Base-by-base conservation (phyloP, 2,797 vertebrate genomes). In the Chaunax sp. region DNA sequence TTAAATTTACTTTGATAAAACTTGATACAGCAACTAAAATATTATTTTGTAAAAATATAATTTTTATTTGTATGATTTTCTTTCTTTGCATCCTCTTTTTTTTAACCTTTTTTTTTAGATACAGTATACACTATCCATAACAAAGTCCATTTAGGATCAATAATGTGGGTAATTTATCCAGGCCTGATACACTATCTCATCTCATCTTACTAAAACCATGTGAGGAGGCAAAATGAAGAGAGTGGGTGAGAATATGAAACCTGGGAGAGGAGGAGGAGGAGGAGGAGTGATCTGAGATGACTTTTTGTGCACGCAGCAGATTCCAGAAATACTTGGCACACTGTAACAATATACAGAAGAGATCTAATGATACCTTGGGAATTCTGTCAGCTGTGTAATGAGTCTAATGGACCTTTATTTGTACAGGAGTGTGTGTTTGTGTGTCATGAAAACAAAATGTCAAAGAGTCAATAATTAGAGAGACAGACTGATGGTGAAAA, bases 321-420 rank as follows among this genome's bases (percentile, higher is more conserved):
- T 90, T 92, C 90, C 88, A 75, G 72, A 80, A 84, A 93, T 93
- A 86, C 80, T 80, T 88, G 72, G 37, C 80, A 57, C 77, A 20
- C 78, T 81, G 85, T 69, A 89, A 85, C 81, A 91, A 91, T 86
- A 88, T 87, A 90, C 83, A 88, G 67, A 72, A 4, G 25, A 59
- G 78, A 81, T 81, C 68, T 86, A 86, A 87, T 84, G 84, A 90
- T 77, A 83, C 63, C 73, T 64, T 86, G 83, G 69, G 82, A 84
- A 84, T 61, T 50, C 66, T 81, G 80, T 75, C 63, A 15, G 71
- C 6, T 1, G 53, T 37, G 74, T 85, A 86, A 87, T 85, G 78
- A 78, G 60, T 58, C 62, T 80, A 79, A 80, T 72, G 63, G 66
- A 23, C 58, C 56, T 77, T 35, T 76, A 49, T 76, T 65, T 68